Percentiles rank a stretch among this genome's conserved stretches.
These are phyloP conservation scores for Scarus forsteni DNA, from an alignment of 2,797 vertebrate species.

Conservation along the genomic window DNA sequence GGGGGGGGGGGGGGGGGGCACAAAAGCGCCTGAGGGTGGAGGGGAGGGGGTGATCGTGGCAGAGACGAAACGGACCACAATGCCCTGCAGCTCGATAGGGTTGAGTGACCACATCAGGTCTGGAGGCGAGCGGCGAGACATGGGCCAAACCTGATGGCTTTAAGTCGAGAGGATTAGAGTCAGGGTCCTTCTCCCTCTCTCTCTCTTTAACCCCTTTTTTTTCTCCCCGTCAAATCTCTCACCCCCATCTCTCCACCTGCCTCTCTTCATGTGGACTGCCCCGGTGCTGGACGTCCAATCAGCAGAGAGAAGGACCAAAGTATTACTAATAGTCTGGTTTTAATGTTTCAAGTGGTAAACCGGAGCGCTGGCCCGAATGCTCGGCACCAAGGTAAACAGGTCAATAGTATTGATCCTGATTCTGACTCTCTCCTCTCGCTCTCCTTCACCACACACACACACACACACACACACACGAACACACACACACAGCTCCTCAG, in stretches of 20 bases:
- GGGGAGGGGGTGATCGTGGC: constrained; percentile 53
- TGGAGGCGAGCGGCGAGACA: constrained; percentile 71
- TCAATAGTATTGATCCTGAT: constrained; percentile 89
- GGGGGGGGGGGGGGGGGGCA: constrained; percentile 42
- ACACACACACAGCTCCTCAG: constrained; percentile 65
- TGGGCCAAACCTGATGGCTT: constrained; percentile 76
- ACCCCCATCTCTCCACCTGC: constrained; percentile 1
- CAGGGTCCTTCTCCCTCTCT: constrained; percentile 59
- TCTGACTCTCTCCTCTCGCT: constrained; percentile 70
- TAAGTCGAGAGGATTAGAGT: constrained; percentile 82
- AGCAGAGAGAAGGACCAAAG: constrained; percentile 82
- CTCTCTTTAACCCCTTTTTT: constrained; percentile 35
- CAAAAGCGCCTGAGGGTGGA: constrained; percentile 75
- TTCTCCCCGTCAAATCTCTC: constrained; percentile 19
- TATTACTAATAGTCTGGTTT: constrained; percentile 89
- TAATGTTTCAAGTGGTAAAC: constrained; percentile 89
- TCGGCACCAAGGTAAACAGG: constrained; percentile 88
- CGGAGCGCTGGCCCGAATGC: constrained; percentile 73
- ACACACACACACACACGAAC: constrained; percentile 36
- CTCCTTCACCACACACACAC: constrained; percentile 48
- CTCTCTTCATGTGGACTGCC: constrained; percentile 44
- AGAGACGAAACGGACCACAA: constrained; percentile 75
- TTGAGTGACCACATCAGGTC: constrained; percentile 85
- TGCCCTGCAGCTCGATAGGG: constrained; percentile 84
- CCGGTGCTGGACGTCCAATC: constrained; percentile 68